Evolutionary conservation across 2,888 invertebrate genomes (phyloP), one percentile per base, ranked within the genome.

Genomic region (Thyatira batis): DNA sequence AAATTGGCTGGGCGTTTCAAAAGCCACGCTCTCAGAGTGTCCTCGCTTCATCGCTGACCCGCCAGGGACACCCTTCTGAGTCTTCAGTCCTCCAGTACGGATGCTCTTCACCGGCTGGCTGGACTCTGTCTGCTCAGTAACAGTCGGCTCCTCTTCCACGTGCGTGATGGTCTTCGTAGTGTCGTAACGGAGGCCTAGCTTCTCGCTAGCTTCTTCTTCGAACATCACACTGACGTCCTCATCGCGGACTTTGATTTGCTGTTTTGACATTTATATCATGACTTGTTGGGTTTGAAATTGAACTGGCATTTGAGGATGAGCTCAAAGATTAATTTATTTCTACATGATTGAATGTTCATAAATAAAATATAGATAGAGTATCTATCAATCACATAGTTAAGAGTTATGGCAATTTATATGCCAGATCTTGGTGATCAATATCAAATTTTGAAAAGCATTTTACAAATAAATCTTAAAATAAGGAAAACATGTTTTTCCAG

Each of bases 141-240:
- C 2, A 39, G 8, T 17, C 39, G 13, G n/a, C 1, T 39, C 39
- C 3, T 23, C 69, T 0, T 73, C 64, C 0, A 81, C 64, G 46
- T 82, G 78, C 0, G 85, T 85, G 25, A 89, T 69, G 0, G 85
- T 82, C 55, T 68, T 79, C 72, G 69, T 81, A 0, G 86, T 82
- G 33, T 87, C 78, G 57, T 85, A 88, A 0, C 60, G 60, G 0
- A 87, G 69, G 0, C 84, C 82, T 0, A 87, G 71, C 1, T 76
- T 60, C 10, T 71, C 54, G 0, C 63, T 67, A 0, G 68, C 62
- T 3, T 78, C 68, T 0, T 76, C 69, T 0, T 76, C 74, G 33
- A 88, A 87, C 76, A 89, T 77, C 0, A 53, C 63, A 0, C 52
- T 52, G 0, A 88, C 71, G 44, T 89, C 71, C 9, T 87, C 89